Evolutionary conservation across 1,140 invertebrate species (phyloP), one percentile per base, ranked within the genome.

Genomic region (Tribolium madens): DNA sequence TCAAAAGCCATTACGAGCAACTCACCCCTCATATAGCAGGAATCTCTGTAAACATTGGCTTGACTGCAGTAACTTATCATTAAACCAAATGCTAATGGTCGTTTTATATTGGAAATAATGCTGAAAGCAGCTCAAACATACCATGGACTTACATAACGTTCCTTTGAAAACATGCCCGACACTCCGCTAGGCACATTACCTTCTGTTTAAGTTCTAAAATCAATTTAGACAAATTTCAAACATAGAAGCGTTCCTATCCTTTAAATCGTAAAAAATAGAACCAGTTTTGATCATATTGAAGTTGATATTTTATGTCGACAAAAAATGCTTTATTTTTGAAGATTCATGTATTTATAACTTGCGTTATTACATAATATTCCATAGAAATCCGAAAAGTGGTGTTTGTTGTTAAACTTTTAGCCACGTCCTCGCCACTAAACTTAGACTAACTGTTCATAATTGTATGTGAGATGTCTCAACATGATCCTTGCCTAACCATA

Each of bases 381-480:
- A 50, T 50, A 10, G 21, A 50, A 17, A 21, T 0, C 15, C 36
- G 17, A 36, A 71, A 71, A 48, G 12, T 71, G 69, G 9, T 13
- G 57, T 64, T 36, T 72, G 26, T 52, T 72, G 13, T 50, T 21
- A 4, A 72, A 72, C 46, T 52, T 21, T 72, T 50, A 72, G 42
- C 12, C 70, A 72, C 42, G 46, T 52, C 21, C 46, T 48, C 50
- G 18, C 68, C 70, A 72, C 70, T 72, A 72, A 72, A 52, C 70
- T 72, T 36, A 72, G 52, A 72, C 70, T 72, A 52, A 71, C 47
- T 31, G 70, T 72, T 26, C 13, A 50, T 72, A 72, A 72, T 72
- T 72, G 50, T 17, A 52, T 72, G n/a, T 9, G 52, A 57, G 18
- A 18, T 64, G 21, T n/a, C 9, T n/a, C 17, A 21, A 18, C 4